Percentiles rank a stretch among this genome's conserved stretches.
Evolutionary conservation across 2,797 vertebrate species (phyloP).

Genomic region (Pagetopsis macropterus): DNA sequence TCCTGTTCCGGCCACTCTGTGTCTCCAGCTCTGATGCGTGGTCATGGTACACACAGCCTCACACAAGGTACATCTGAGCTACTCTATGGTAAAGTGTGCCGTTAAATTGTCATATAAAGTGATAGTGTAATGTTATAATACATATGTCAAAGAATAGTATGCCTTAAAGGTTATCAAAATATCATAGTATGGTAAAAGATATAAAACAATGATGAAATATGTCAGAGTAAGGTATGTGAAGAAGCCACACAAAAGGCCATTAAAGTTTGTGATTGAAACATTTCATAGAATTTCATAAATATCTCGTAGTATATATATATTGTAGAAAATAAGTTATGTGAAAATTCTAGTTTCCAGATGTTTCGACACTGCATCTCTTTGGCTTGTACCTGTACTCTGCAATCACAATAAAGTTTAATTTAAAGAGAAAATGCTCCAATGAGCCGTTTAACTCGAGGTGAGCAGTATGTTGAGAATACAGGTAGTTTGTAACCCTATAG

Average conservation of each 20-base stretch:
- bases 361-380: too few relatives aligned
- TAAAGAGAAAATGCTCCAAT: too few relatives aligned
- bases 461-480: too few relatives aligned
- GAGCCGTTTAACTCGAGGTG: too few relatives aligned
- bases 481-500: too few relatives aligned
- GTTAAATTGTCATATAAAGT: neutral
- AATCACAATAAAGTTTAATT: too few relatives aligned
- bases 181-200: neutral
- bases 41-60: slow-evolving; percentile 21
- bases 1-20: slow-evolving; percentile 28
- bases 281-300: too few relatives aligned
- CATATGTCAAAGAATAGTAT: neutral
- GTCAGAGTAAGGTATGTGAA: neutral
- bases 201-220: neutral
- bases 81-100: neutral
- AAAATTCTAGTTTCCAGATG: neutral
- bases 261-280: neutral
- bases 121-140: neutral
- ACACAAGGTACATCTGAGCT: neutral
- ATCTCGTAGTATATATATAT: neutral
- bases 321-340: neutral
- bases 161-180: neutral
- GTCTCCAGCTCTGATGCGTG: slow-evolving; percentile 33
- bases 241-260: too few relatives aligned
- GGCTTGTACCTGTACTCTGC: too few relatives aligned